A percentile compares a stretch with the other conserved stretches of the same genome.
These are phyloP conservation scores for Cettia cetti DNA, from an alignment of 2,113 vertebrate genomes.

Conservation along the genomic window DNA sequence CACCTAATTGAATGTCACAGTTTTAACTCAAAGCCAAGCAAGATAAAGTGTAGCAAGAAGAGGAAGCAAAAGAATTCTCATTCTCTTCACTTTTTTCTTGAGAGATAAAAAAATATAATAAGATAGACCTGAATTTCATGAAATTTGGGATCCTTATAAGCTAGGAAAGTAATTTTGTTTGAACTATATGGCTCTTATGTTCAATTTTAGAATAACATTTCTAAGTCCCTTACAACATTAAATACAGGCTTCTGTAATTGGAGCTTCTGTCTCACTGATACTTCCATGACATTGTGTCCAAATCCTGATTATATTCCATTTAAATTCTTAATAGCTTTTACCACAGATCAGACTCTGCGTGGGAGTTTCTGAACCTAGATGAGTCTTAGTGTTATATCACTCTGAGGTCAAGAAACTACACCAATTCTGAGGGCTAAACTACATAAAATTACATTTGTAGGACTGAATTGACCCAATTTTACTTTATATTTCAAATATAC, in stretches of 20 bases:
- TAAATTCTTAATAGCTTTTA: constrained; percentile 10
- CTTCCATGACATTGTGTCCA: background rate
- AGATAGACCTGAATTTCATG: background rate
- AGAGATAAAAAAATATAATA: constrained; percentile 9
- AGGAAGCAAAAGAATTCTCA: background rate
- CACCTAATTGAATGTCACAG: constrained; percentile 28
- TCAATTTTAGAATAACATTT: background rate
- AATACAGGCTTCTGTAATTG: background rate
- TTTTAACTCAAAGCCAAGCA: constrained; percentile 13
- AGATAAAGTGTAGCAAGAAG: background rate
- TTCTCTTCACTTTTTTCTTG: constrained; percentile 1
- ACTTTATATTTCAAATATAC: background rate
- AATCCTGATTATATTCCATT: constrained; percentile 15
- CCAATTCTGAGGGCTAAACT: background rate
- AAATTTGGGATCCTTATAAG: background rate
- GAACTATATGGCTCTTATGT: background rate
- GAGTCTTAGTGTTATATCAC: background rate
- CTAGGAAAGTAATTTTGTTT: constrained; percentile 10
- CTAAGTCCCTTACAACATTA: background rate
- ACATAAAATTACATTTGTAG: background rate
- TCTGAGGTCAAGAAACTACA: background rate
- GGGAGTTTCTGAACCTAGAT: background rate
- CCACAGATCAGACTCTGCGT: background rate
- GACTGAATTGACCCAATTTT: background rate
- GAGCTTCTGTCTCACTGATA: background rate